Conservation (phyloP, 2,888 invertebrate genomes). For the Gastrophysa polygoni region DNA sequence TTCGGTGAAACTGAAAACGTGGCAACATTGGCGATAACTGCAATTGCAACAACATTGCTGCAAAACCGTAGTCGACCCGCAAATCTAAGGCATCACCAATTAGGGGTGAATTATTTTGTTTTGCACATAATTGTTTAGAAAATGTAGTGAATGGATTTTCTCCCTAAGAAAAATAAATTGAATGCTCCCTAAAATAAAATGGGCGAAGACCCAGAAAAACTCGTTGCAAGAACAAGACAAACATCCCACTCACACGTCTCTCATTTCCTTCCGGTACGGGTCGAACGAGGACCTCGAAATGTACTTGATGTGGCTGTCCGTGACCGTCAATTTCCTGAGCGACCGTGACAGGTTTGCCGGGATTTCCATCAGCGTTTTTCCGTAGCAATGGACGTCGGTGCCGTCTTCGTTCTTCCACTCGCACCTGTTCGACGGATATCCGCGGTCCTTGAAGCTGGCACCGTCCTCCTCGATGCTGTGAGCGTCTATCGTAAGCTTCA, state of each 20-base stretch:
- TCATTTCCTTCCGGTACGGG: slow-evolving; percentile 51
- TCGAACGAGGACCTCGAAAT: slow-evolving; percentile 49
- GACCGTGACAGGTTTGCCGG: slow-evolving; percentile 48
- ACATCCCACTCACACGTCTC: slow-evolving; percentile 53
- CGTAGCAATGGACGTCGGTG: slow-evolving; percentile 48
- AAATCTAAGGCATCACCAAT: too few species aligned
- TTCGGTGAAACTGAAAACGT: too few species aligned
- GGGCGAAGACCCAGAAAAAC: slow-evolving; percentile 2
- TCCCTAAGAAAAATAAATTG: too few species aligned
- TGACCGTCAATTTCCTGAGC: slow-evolving; percentile 51
- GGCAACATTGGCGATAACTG: too few species aligned
- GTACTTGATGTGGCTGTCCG: slow-evolving; percentile 50
- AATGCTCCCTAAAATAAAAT: too few species aligned
- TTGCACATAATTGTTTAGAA: too few species aligned
- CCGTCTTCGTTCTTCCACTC: slow-evolving; percentile 34
- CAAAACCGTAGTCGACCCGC: too few species aligned
- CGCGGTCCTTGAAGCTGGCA: neutral
- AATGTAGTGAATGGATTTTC: too few species aligned
- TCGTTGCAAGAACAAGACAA: neutral
- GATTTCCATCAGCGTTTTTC: slow-evolving; percentile 46
- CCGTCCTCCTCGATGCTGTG: neutral
- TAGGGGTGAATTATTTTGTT: too few species aligned
- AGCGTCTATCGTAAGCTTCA: slow-evolving; percentile 16
- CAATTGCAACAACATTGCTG: too few species aligned
- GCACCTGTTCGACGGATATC: slow-evolving; percentile 23